phyloP scores from a whole-genome alignment of 2,797 vertebrate genomes.

The Capromys pilorides region DNA sequence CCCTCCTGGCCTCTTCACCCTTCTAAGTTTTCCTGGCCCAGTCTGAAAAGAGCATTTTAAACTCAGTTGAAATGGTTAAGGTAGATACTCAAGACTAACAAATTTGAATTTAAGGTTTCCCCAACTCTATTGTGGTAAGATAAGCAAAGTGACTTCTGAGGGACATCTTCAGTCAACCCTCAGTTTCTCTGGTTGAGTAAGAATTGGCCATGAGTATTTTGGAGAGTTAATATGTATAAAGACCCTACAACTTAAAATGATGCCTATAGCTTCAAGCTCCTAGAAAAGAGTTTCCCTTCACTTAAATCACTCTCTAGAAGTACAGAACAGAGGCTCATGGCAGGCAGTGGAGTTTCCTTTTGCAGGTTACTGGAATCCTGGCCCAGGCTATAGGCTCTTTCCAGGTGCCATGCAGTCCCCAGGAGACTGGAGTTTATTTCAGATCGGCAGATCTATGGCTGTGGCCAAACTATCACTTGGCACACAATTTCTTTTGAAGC shows the following conservation, averaged over 20 bases:
- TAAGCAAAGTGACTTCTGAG: not conserved
- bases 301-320: not conserved
- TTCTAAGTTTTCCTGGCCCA: not conserved
- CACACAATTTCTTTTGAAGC: not conserved
- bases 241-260: not conserved
- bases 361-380: not conserved
- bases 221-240: not conserved
- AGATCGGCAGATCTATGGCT: not conserved
- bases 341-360: not conserved
- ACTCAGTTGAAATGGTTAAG: not conserved
- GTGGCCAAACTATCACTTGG: not conserved
- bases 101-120: slow-evolving; percentile 50
- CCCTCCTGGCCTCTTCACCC: not conserved
- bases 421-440: not conserved
- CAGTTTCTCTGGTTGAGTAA: not conserved
- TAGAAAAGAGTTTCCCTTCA: not conserved
- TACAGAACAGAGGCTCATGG: not conserved
- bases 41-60: not conserved
- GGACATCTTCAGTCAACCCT: not conserved
- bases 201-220: not conserved
- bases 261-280: not conserved
- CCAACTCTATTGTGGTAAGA: not conserved
- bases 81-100: not conserved
- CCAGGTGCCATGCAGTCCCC: not conserved
- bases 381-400: not conserved